phyloP scores from a whole-genome alignment of 2,797 vertebrate genomes.

The Periophthalmus magnuspinnatus region DNA sequence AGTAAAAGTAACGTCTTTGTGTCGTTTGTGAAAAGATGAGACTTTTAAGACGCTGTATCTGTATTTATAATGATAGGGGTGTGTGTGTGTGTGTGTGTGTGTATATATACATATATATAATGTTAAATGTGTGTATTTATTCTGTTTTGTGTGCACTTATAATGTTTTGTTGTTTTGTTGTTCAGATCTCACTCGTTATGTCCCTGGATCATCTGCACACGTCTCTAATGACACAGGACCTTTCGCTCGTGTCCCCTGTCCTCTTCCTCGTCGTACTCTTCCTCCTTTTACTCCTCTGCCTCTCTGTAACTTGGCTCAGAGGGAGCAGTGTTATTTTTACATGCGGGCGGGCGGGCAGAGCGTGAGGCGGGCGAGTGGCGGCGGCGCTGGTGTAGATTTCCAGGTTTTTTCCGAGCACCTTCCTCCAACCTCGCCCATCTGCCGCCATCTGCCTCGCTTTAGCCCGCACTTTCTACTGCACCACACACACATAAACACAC shows the following conservation, averaged over 20 bases:
- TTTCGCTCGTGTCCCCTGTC: constrained; percentile 68
- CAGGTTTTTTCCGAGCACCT: constrained; percentile 95
- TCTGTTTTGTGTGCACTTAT: too few species aligned
- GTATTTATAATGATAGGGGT: too few species aligned
- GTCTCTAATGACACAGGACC: constrained; percentile 55
- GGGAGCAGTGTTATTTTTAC: constrained; percentile 97
- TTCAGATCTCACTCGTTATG: constrained; percentile 25
- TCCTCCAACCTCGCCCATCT: constrained; percentile 99
- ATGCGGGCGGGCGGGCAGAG: constrained; percentile 85
- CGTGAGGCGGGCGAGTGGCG: constrained; percentile 70
- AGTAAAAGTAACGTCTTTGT: too few species aligned
- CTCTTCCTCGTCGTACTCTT: too few species aligned
- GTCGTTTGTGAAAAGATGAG: too few species aligned
- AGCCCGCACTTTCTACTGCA: constrained; percentile 97
- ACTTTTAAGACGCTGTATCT: too few species aligned
- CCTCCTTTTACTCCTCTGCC: constrained; percentile 82
- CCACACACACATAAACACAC: constrained; percentile 52
- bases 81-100: too few species aligned
- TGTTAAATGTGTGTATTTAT: too few species aligned
- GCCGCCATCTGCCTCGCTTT: constrained; percentile 99
- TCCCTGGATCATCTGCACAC: constrained; percentile 55
- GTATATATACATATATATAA: too few species aligned
- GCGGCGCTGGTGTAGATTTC: constrained; percentile 91
- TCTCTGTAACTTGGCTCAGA: constrained; percentile 89
- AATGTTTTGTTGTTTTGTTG: not conserved